Conservation (phyloP, 2,888 invertebrate genomes). For the Drosophila melanosoma region DNA sequence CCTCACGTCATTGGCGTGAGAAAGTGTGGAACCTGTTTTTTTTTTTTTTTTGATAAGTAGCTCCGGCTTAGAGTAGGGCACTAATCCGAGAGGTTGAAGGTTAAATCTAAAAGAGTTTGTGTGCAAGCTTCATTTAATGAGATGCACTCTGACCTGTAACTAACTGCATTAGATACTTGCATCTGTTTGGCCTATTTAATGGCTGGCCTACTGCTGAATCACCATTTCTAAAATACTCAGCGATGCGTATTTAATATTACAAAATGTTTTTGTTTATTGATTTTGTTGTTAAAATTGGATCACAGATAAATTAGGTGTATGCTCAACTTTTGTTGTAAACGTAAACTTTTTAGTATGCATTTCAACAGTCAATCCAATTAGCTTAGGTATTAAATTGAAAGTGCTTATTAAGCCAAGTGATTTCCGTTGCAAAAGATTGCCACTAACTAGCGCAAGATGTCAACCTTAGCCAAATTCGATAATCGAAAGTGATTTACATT, state of each 20-base stretch:
- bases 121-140: conserved; percentile 46
- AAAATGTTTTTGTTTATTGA: no score
- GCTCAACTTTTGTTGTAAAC: conserved; percentile 7
- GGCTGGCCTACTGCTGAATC: conserved; percentile 19
- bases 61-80: conserved; percentile 19
- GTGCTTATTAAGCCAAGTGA: conserved; percentile 62
- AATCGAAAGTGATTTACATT: conserved; percentile 68
- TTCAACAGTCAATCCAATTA: conserved; percentile 42
- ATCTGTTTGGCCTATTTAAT: conserved; percentile 40
- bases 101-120: conserved; percentile 44
- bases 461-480: conserved; percentile 27
- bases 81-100: conserved; percentile 37
- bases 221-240: conserved; percentile 9
- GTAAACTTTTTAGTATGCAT: conserved; percentile 27
- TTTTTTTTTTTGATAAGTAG: conserved; percentile 52
- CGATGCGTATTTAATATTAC: conserved; percentile 31
- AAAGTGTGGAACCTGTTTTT: conserved; percentile 78
- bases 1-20: conserved; percentile 75
- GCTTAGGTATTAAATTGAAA: conserved; percentile 23
- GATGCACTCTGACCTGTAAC: conserved; percentile 41
- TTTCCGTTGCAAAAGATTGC: conserved; percentile 59
- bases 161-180: conserved; percentile 50
- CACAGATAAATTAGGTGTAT: conserved; percentile 22
- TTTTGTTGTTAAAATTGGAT: conserved; percentile 38
- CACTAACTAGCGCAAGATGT: conserved; percentile 35